phyloP scores from a whole-genome alignment of 1,140 invertebrate genomes.

The Brachionus sp. region DNA sequence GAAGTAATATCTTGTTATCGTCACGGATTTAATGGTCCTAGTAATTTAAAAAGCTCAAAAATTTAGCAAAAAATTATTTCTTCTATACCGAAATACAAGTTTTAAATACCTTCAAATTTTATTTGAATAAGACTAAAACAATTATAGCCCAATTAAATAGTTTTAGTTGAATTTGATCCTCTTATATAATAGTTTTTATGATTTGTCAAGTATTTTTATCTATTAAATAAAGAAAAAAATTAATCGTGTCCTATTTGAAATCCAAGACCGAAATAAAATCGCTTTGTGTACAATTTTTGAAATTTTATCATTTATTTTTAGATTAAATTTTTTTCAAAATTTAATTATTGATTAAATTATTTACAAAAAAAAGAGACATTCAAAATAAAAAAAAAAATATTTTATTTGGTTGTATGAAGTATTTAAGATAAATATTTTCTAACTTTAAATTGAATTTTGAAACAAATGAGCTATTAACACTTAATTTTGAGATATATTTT shows the following conservation, averaged over 20 bases:
- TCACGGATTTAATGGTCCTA: neutral
- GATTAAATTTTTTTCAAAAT: neutral
- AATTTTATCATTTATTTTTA: too few species aligned
- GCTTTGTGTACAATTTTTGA: too few species aligned
- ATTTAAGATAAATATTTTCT: neutral
- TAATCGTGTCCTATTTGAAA: neutral
- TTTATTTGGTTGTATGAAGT: neutral
- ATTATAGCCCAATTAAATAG: neutral
- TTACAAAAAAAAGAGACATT: neutral
- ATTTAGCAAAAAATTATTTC: neutral
- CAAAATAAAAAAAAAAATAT: neutral
- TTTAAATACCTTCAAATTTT: neutral
- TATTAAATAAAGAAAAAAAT: neutral
- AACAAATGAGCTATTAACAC: too few species aligned
- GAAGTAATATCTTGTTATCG: neutral
- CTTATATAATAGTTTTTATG: neutral
- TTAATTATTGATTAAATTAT: neutral
- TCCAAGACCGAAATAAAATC: neutral
- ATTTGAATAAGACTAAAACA: neutral
- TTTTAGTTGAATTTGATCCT: neutral
- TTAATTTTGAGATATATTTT: neutral
- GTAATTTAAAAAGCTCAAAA: neutral
- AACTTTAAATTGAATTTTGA: too few species aligned
- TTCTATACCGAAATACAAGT: too few species aligned
- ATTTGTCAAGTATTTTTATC: neutral